phyloP scores from a whole-genome alignment of 2,113 vertebrate genomes.

The Orthonyx spaldingii region DNA sequence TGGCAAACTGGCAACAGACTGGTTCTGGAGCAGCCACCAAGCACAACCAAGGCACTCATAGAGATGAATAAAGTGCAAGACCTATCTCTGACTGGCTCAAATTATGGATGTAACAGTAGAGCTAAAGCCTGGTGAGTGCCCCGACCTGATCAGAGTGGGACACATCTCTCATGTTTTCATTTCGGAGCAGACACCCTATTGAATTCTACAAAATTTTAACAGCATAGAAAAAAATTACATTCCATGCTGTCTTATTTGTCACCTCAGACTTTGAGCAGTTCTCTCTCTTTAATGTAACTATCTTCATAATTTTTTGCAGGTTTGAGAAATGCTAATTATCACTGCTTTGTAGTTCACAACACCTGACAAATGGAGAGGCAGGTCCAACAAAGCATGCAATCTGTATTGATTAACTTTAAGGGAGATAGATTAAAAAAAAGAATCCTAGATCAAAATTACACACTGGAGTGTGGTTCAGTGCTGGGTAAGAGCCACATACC shows the following conservation, averaged over 20 bases:
- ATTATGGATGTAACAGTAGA: background rate
- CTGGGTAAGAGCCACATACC: background rate
- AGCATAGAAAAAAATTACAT: background rate
- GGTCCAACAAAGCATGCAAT: background rate
- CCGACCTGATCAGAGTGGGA: background rate
- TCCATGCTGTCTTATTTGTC: background rate
- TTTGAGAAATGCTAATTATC: background rate
- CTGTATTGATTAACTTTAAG: background rate
- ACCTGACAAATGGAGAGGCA: background rate
- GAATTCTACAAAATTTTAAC: background rate
- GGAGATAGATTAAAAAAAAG: background rate
- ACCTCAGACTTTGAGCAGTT: background rate
- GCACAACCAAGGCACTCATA: fast-evolving
- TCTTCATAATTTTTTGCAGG: background rate
- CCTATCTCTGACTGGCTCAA: background rate
- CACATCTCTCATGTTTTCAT: background rate
- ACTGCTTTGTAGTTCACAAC: background rate
- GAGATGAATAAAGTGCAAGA: background rate
- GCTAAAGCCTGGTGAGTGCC: background rate
- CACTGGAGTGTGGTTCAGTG: background rate
- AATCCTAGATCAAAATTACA: background rate
- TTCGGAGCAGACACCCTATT: background rate
- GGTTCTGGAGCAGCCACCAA: background rate
- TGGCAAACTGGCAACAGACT: background rate
- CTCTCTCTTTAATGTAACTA: background rate